A percentile compares a stretch with the other conserved stretches of the same genome.
These are phyloP conservation scores for Candidula unifasciata DNA, from an alignment of 2,888 invertebrate species.

Conservation along the genomic window DNA sequence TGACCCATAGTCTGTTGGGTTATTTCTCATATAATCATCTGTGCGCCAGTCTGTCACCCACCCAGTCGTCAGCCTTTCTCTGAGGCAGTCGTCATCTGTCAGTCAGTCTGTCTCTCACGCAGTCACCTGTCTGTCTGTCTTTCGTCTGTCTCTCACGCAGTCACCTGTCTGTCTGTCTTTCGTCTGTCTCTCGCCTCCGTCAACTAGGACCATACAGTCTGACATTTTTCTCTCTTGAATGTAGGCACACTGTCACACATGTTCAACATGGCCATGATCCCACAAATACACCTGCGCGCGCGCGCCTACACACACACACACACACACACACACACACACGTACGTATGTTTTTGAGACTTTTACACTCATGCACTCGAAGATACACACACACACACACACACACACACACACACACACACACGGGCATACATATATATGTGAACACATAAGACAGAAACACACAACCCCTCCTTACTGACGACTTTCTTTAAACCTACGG, in stretches of 20 bases:
- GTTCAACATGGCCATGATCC: slow-evolving; percentile 4
- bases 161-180: too few species aligned
- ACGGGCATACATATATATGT: not conserved
- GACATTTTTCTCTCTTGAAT: too few species aligned
- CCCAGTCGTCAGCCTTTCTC: too few species aligned
- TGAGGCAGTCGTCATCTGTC: too few species aligned
- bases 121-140: too few species aligned
- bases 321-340: slow-evolving; percentile 39
- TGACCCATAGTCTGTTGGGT: too few species aligned
- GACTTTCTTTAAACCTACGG: too few species aligned
- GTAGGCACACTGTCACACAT: too few species aligned
- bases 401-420: not conserved
- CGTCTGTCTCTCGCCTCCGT: not conserved
- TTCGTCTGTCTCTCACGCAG: not conserved
- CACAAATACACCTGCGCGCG: slow-evolving; percentile 33
- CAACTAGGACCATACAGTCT: too few species aligned
- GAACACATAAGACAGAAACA: not conserved
- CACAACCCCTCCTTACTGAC: not conserved
- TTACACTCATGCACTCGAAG: slow-evolving; percentile 19
- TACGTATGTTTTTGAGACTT: slow-evolving; percentile 24
- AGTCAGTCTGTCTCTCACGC: too few species aligned
- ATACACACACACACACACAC: not conserved
- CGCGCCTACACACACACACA: slow-evolving; percentile 29
- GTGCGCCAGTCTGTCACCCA: too few species aligned
- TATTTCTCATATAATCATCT: too few species aligned